Evolutionary conservation across 2,888 invertebrate genomes (phyloP).

Genomic region (Dolomedes plantarius): DNA sequence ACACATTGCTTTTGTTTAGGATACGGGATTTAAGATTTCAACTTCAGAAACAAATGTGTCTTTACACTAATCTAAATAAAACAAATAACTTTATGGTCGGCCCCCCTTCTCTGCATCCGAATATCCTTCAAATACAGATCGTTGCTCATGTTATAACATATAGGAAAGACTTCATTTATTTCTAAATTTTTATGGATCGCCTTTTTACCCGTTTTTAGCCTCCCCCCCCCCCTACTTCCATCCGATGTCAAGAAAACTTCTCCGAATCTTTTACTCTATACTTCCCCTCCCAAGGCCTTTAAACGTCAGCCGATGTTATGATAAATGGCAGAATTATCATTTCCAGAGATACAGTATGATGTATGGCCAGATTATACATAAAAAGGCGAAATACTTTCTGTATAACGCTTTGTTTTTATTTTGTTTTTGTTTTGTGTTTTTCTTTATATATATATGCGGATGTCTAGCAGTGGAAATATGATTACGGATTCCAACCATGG

Average conservation of each 20-base stretch:
- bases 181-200: conserved; percentile 68
- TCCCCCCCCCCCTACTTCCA: conserved; percentile 2
- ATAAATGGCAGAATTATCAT: conserved; percentile 68
- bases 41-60: too few species aligned
- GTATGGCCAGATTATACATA: conserved; percentile 59
- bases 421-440: neutral
- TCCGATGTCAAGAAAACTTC: conserved; percentile 53
- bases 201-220: conserved; percentile 19
- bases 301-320: conserved; percentile 69
- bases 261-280: conserved; percentile 38
- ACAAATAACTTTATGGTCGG: neutral
- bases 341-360: conserved; percentile 64
- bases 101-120: conserved; percentile 21
- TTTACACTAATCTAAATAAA: neutral
- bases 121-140: conserved; percentile 67
- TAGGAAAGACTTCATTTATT: conserved; percentile 70
- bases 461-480: conserved; percentile 19
- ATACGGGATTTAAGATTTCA: too few species aligned
- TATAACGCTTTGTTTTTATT: neutral
- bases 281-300: conserved; percentile 23
- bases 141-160: conserved; percentile 67
- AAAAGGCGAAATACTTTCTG: conserved; percentile 48
- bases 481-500: conserved; percentile 1
- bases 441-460: too few species aligned
- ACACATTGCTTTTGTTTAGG: too few species aligned